Evolutionary conservation across 1,140 invertebrate species (phyloP), one percentile per base, ranked within the genome.

Genomic region (Neomicropteryx cornuta): DNA sequence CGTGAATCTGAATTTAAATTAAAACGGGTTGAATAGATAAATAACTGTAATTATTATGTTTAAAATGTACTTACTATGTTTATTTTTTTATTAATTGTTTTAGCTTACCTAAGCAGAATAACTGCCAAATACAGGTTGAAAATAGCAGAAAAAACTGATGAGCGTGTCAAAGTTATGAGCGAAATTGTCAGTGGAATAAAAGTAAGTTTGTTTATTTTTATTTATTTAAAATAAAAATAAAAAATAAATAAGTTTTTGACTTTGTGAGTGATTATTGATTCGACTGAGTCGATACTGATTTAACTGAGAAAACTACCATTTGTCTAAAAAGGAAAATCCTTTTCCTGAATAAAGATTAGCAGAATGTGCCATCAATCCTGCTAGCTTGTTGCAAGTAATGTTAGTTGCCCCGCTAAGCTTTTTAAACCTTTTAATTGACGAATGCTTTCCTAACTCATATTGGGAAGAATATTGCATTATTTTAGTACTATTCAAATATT

Each of bases 101-200:
- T 33, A 73, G 62, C 60, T 16, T 57, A 64, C 33, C 55, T 78
- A 42, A 70, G 71, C 20, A 65, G 64, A 51, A 22, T 73, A 0
- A 66, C 70, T 14, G 66, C 66, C 4, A 55, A 54, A 5, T 44
- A 75, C 1, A 62, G 81, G 8, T 45, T 60, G 8, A 55, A 63
- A 46, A 76, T 77, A 2, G 78, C 81, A 0, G 44, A 48, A 16
- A 45, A 73, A 4, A 85, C 83, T 0, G 86, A 89, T 56, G 70
- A 73, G 27, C 58, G 86, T 36, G 76, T 90, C 8, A 73, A 80
- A 28, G 55, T 84, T n/a, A 87, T 87, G 82, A 84, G 75, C 48
- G 85, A 89, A 62, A 70, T 89, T 11, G 72, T 88, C 14, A 55
- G 67, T 28, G 77, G 76, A 28, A 78, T 79, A 42, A 71, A 79